A percentile compares a stretch with the other conserved stretches of the same genome.
These are phyloP conservation scores for Indicator maculatus DNA, from an alignment of 2,113 vertebrate genomes.

Conservation along the genomic window DNA sequence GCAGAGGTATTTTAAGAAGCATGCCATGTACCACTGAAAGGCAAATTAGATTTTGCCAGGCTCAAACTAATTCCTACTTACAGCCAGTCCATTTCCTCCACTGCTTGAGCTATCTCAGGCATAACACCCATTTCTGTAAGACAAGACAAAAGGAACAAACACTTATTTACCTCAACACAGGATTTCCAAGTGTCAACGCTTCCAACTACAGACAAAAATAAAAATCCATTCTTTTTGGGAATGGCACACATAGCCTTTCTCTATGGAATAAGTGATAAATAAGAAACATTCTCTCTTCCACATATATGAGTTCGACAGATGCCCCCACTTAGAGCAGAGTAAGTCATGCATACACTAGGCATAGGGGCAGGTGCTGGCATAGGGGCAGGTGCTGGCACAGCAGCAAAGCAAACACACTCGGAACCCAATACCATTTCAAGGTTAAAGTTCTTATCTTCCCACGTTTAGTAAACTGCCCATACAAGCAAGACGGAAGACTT, in stretches of 20 bases:
- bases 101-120: slow-evolving; percentile 97
- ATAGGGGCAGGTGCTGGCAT: neutral
- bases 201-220: neutral
- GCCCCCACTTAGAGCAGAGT: fast-evolving
- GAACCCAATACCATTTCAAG: neutral
- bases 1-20: neutral
- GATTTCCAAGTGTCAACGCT: neutral
- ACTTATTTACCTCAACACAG: neutral
- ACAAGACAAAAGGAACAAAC: neutral
- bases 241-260: neutral
- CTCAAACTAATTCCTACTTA: slow-evolving; percentile 76
- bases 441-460: neutral
- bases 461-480: neutral
- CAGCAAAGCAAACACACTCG: neutral
- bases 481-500: neutral
- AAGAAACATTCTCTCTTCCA: neutral
- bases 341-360: neutral
- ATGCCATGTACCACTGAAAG: neutral
- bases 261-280: fast-evolving
- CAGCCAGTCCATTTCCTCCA: slow-evolving; percentile 99
- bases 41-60: neutral
- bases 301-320: neutral
- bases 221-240: neutral
- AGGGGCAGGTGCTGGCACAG: neutral
- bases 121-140: slow-evolving; percentile 95